phyloP scores from a whole-genome alignment of 2,113 vertebrate genomes.

The Solenodon paradoxus region DNA sequence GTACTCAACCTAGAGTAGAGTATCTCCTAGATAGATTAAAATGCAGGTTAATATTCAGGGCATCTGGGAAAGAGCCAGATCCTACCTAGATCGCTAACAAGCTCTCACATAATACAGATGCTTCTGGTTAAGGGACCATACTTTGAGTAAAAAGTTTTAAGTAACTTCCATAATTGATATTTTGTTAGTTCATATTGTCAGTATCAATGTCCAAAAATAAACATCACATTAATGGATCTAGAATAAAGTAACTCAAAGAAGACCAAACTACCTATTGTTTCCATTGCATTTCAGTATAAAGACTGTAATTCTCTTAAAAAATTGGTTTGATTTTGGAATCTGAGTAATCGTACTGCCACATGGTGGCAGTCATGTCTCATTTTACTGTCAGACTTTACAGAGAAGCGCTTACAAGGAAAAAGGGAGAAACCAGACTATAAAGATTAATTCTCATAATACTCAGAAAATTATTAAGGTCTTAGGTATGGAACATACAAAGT shows the following conservation, averaged over 20 bases:
- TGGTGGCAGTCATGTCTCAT: constrained; percentile 57
- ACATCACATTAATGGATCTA: background rate
- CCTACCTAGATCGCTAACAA: background rate
- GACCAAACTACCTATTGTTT: background rate
- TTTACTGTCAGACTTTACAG: background rate
- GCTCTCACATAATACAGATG: background rate
- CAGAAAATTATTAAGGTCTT: background rate
- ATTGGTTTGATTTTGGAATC: background rate
- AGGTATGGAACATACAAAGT: background rate
- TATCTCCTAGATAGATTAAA: too few species aligned
- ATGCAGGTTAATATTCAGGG: background rate
- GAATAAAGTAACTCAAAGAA: background rate
- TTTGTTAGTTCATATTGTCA: background rate
- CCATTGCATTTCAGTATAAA: constrained; percentile 19
- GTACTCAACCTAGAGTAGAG: background rate
- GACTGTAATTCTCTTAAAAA: background rate
- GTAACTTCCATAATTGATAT: background rate
- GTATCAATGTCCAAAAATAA: background rate
- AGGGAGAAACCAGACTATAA: background rate
- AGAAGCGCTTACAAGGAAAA: background rate
- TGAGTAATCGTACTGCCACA: constrained; percentile 31
- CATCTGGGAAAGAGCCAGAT: background rate
- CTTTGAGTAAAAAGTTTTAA: background rate
- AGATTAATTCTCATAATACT: background rate
- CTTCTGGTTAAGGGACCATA: background rate